Percentiles rank a stretch among this genome's conserved stretches.
phyloP scores from a whole-genome alignment of 2,888 invertebrate species.

The Acanthosoma haemorrhoidale region DNA sequence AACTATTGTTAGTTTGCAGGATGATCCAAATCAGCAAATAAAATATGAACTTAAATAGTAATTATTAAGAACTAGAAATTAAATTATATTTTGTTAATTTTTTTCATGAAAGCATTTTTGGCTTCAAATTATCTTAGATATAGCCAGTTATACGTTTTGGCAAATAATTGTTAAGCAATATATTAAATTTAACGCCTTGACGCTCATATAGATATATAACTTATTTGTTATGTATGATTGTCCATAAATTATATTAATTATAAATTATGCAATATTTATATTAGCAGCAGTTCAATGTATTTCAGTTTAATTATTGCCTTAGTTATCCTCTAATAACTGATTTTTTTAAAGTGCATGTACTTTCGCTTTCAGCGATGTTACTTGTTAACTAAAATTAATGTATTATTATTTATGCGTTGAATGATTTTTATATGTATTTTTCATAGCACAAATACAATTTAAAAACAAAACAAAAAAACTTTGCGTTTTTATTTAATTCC shows the following conservation, averaged over 20 bases:
- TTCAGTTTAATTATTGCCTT: not conserved
- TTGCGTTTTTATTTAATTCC: too few species aligned
- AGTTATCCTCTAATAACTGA: not conserved
- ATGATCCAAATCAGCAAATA: not conserved
- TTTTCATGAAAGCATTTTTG: too few species aligned
- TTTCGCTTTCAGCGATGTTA: not conserved
- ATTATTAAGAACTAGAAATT: too few species aligned
- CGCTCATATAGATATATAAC: not conserved
- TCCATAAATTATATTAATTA: not conserved
- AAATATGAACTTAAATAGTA: too few species aligned
- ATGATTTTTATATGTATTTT: constrained; percentile 9
- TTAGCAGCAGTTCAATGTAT: not conserved
- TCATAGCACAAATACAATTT: constrained; percentile 8
- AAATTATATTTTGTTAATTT: too few species aligned
- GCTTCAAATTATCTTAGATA: too few species aligned
- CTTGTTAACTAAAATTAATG: not conserved
- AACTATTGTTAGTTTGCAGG: constrained; percentile 21
- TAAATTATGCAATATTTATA: not conserved
- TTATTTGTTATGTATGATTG: not conserved
- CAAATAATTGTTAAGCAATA: too few species aligned
- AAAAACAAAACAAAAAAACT: too few species aligned
- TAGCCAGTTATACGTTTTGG: too few species aligned
- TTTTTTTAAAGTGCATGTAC: not conserved
- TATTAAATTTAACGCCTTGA: too few species aligned
- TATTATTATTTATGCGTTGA: not conserved